Conservation (phyloP, 2,113 vertebrate species). For the Equus przewalskii region DNA sequence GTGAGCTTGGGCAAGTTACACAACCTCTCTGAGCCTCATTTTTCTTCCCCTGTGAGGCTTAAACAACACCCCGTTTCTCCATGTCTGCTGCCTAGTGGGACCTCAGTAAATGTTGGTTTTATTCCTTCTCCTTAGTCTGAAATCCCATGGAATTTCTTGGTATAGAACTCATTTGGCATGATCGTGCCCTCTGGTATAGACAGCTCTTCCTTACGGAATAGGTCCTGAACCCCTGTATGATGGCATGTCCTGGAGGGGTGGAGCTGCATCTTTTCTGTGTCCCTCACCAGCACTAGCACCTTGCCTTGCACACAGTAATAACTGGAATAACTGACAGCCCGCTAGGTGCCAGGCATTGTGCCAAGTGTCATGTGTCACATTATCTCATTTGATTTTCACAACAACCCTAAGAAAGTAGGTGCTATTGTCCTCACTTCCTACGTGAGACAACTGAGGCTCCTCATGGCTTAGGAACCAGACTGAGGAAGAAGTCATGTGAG, state of each 20-base stretch:
- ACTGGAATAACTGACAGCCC: neutral
- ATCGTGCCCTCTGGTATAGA: neutral
- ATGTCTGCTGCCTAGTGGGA: neutral
- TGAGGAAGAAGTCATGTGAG: neutral
- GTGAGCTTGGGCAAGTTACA: neutral
- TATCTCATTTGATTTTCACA: neutral
- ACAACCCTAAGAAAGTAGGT: neutral
- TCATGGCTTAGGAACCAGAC: neutral
- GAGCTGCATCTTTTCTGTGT: neutral
- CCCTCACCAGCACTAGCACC: neutral
- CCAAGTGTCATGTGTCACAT: neutral
- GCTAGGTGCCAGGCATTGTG: neutral
- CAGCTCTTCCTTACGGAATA: neutral
- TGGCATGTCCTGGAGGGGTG: rapidly evolving
- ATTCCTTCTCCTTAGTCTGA: neutral
- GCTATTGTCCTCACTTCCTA: neutral
- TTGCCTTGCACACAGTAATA: neutral
- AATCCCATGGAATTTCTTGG: neutral
- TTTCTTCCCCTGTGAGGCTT: neutral
- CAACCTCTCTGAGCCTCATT: neutral
- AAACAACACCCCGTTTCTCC: neutral
- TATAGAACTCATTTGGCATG: neutral
- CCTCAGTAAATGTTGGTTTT: neutral
- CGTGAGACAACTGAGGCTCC: neutral
- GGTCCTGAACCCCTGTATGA: neutral